Percentiles rank a stretch among this genome's conserved stretches.
Conservation (phyloP, 1,140 invertebrate species). For the Zaprionus kolodkinae region DNA sequence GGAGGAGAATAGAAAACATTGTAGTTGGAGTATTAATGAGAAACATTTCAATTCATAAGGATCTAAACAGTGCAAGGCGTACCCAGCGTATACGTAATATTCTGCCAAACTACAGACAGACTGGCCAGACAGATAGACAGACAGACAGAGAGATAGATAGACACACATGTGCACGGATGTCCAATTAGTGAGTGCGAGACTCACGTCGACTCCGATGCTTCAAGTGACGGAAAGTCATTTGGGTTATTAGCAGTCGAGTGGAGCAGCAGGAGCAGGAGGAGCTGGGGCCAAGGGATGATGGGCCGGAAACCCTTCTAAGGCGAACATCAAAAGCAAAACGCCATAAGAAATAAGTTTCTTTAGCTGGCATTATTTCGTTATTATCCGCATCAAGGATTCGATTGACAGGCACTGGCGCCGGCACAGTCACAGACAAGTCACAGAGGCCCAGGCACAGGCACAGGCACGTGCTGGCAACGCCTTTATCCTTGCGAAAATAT, state of each 20-base stretch:
- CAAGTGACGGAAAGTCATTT: constrained; percentile 76
- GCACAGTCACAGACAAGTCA: constrained; percentile 39
- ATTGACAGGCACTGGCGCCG: constrained; percentile 64
- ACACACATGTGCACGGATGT: constrained; percentile 24
- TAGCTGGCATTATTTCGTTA: constrained; percentile 79
- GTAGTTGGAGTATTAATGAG: too few species aligned
- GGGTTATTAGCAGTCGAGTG: constrained; percentile 72
- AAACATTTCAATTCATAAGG: neutral
- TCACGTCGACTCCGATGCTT: constrained; percentile 14
- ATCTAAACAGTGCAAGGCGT: neutral
- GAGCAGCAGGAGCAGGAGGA: constrained; percentile 5
- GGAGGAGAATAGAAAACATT: too few species aligned
- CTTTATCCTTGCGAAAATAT: constrained; percentile 78
- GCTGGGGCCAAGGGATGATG: constrained; percentile 5
- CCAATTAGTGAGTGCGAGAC: constrained; percentile 44
- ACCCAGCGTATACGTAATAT: neutral
- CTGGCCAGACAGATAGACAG: neutral
- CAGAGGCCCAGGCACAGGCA: constrained; percentile 24
- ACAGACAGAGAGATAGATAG: neutral
- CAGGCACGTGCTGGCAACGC: constrained; percentile 74
- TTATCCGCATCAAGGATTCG: constrained; percentile 81
- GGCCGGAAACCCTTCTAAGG: constrained; percentile 64
- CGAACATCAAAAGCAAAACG: constrained; percentile 54
- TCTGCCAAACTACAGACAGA: neutral
- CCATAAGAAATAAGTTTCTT: constrained; percentile 58